Conservation (phyloP, 2,797 vertebrate genomes). For the Austrolebias charrua region DNA sequence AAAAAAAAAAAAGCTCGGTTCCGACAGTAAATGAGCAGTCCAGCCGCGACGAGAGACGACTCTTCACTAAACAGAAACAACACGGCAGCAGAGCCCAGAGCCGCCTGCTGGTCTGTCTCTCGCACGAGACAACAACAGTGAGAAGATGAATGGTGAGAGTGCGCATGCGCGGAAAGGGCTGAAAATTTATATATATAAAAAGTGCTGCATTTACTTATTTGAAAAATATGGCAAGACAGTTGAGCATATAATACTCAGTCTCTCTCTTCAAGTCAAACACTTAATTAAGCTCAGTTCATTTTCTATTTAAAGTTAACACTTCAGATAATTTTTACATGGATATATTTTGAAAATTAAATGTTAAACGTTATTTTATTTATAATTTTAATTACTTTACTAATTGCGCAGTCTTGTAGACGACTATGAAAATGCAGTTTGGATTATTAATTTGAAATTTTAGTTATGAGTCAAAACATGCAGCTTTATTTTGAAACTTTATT, state of each 20-base stretch:
- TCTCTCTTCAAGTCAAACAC: background rate
- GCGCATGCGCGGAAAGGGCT: slow-evolving; percentile 70
- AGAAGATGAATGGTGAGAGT: slow-evolving; percentile 42
- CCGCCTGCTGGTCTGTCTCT: slow-evolving; percentile 68
- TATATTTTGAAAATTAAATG: no score
- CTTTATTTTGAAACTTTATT: no score
- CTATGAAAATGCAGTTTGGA: no score
- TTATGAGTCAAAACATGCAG: no score
- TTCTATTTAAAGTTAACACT: no score
- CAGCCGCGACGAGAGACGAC: slow-evolving; percentile 36
- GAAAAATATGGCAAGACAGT: background rate
- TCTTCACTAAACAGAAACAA: slow-evolving; percentile 33
- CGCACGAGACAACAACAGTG: slow-evolving; percentile 48
- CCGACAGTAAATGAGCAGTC: slow-evolving; percentile 19
- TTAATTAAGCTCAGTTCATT: no score
- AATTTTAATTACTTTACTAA: no score
- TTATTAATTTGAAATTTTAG: no score
- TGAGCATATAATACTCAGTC: background rate
- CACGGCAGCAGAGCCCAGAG: slow-evolving; percentile 35
- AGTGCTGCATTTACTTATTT: slow-evolving; percentile 5
- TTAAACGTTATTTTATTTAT: no score
- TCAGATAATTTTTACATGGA: no score
- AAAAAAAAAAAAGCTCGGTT: slow-evolving; percentile 14
- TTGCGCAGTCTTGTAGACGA: no score
- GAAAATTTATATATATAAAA: slow-evolving; percentile 14